These are phyloP conservation scores for Pseudomyrmex gracilis DNA, from an alignment of 1,140 invertebrate genomes.

Conservation along the genomic window DNA sequence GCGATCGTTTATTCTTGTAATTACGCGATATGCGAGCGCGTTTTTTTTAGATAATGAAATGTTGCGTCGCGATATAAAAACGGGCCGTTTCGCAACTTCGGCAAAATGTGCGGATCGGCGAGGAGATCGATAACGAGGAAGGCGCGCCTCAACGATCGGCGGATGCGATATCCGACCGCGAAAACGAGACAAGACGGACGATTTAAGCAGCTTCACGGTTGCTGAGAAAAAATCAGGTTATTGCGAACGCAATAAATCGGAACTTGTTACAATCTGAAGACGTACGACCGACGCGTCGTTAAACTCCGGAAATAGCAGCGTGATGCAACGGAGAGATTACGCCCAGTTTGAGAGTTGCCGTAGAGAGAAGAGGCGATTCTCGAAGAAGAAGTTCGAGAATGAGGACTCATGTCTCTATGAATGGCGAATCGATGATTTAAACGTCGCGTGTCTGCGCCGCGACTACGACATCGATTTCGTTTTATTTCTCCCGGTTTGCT, in stretches of 20 bases:
- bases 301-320: constrained; percentile 38
- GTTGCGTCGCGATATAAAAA: neutral
- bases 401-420: constrained; percentile 16
- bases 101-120: neutral
- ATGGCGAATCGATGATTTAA: constrained; percentile 17
- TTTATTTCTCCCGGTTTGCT: neutral
- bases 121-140: constrained; percentile 24
- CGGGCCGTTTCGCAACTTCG: neutral
- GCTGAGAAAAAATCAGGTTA: constrained; percentile 24
- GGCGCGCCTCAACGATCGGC: constrained; percentile 24
- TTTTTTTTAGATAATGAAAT: constrained; percentile 50
- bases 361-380: neutral
- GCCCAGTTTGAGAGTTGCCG: neutral
- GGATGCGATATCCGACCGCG: constrained; percentile 7
- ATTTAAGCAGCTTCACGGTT: neutral
- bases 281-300: constrained; percentile 39
- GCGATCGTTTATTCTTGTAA: constrained; percentile 66
- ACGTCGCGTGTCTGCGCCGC: constrained; percentile 25
- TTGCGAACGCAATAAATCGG: constrained; percentile 11
- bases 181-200: constrained; percentile 20
- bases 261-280: constrained; percentile 21
- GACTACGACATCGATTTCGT: neutral
- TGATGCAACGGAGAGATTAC: constrained; percentile 40
- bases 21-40: constrained; percentile 48
- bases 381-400: neutral